Conservation (phyloP, 1,140 invertebrate species). For the Melipona quadrifasciata region DNA sequence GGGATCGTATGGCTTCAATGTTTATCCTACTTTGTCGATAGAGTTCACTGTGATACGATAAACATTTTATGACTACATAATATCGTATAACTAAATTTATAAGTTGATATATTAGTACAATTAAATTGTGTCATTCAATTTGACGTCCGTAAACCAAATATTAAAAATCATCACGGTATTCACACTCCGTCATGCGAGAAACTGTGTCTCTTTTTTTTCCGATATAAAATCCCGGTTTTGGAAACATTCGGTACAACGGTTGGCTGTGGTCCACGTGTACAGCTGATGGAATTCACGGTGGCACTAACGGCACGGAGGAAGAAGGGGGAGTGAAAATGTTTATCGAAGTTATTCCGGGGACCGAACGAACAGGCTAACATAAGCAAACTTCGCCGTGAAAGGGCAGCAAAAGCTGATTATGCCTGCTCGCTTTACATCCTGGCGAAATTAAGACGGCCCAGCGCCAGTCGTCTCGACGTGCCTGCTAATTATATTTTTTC, state of each 20-base stretch:
- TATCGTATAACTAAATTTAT: no score
- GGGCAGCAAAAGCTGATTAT: slow-evolving; percentile 63
- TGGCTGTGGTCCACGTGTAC: slow-evolving; percentile 39
- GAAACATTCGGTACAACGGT: slow-evolving; percentile 9
- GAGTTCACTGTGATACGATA: no score
- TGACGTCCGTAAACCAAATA: no score
- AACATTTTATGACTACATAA: no score
- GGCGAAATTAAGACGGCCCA: slow-evolving; percentile 49
- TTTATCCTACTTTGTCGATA: no score
- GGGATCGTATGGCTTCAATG: no score
- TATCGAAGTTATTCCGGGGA: slow-evolving; percentile 73
- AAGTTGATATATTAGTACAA: no score
- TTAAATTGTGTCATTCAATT: no score
- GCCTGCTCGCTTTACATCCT: slow-evolving; percentile 58
- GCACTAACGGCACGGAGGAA: background rate
- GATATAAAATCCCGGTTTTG: background rate
- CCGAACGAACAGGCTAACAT: slow-evolving; percentile 65
- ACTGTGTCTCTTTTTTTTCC: background rate
- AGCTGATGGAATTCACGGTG: slow-evolving; percentile 25
- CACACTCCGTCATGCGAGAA: no score
- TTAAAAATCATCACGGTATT: background rate
- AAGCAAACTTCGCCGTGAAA: slow-evolving; percentile 71
- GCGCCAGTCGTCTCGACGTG: slow-evolving; percentile 17
- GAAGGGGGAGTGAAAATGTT: slow-evolving; percentile 65
- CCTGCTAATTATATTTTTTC: slow-evolving; percentile 49